Conservation (phyloP, 2,888 invertebrate genomes). For the Myopa tessellatipennis region DNA sequence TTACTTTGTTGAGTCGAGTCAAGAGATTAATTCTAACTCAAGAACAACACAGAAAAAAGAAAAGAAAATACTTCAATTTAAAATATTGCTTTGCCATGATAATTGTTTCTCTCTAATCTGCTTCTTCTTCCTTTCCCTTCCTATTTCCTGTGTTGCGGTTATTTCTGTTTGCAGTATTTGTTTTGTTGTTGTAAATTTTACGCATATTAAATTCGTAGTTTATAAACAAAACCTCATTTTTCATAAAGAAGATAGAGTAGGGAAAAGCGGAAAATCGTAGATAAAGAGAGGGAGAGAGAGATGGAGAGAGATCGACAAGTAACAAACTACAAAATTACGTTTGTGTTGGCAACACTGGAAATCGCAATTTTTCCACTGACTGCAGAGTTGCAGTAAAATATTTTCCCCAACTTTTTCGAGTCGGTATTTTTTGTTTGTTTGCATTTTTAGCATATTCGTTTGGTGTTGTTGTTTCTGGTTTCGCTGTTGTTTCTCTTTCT, state of each 20-base stretch:
- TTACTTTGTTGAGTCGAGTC: no score
- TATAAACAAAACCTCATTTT: constrained; percentile 35
- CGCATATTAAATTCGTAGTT: constrained; percentile 33
- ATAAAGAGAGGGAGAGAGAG: background rate
- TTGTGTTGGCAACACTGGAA: constrained; percentile 3
- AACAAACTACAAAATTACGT: constrained; percentile 5
- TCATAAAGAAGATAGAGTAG: constrained; percentile 21
- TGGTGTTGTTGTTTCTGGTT: background rate
- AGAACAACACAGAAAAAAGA: background rate
- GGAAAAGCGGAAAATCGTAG: background rate
- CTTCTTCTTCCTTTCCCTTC: background rate
- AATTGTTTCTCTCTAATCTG: background rate
- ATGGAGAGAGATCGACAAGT: background rate
- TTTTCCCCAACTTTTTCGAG: constrained; percentile 5
- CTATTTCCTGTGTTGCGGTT: background rate
- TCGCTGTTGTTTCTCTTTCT: background rate
- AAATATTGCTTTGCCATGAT: constrained; percentile 23
- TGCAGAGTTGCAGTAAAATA: constrained; percentile 13
- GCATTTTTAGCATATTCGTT: background rate
- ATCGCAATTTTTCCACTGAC: constrained; percentile 7
- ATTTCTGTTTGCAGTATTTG: background rate
- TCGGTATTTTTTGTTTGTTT: background rate
- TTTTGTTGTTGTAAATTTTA: constrained; percentile 10
- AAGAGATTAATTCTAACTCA: background rate
- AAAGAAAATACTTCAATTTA: background rate